Percentiles rank a stretch among this genome's conserved stretches.
Conservation (phyloP, 1,140 invertebrate genomes). For the Drusus annulatus region DNA sequence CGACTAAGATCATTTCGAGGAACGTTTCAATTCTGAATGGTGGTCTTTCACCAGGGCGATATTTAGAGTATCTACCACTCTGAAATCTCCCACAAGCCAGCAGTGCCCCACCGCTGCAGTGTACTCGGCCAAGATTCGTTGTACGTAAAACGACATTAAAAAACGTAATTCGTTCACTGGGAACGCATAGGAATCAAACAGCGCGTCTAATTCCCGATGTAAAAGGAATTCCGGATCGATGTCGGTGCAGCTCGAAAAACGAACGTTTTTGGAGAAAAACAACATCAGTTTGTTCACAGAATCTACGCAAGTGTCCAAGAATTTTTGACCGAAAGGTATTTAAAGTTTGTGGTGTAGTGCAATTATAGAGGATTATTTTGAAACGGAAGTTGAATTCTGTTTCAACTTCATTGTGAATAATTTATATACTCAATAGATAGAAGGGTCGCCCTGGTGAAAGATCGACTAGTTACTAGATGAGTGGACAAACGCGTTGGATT, state of each 20-base stretch:
- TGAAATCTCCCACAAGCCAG: no score
- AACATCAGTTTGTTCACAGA: slow-evolving; percentile 1
- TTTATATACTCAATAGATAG: no score
- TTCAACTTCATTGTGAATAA: not conserved
- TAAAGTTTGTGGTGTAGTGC: not conserved
- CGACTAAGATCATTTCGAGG: no score
- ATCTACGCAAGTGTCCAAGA: not conserved
- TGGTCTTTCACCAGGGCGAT: no score
- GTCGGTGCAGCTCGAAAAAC: slow-evolving; percentile 3
- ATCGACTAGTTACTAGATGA: no score
- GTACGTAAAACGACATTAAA: slow-evolving; percentile 27
- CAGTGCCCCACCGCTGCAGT: not conserved
- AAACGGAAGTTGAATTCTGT: not conserved
- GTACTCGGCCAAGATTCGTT: slow-evolving; percentile 42
- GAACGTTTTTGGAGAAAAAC: slow-evolving; percentile 45
- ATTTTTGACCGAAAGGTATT: not conserved
- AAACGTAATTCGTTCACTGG: slow-evolving; percentile 56
- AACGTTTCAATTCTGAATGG: no score
- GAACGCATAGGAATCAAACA: slow-evolving; percentile 56
- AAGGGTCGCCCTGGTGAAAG: no score
- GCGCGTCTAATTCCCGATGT: slow-evolving; percentile 51
- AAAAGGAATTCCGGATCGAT: slow-evolving; percentile 54
- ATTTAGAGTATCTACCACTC: no score
- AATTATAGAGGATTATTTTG: not conserved
- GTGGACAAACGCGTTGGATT: no score